Percentiles rank a stretch among this genome's conserved stretches.
phyloP scores from a whole-genome alignment of 2,797 vertebrate species.

The Selene dorsalis region DNA sequence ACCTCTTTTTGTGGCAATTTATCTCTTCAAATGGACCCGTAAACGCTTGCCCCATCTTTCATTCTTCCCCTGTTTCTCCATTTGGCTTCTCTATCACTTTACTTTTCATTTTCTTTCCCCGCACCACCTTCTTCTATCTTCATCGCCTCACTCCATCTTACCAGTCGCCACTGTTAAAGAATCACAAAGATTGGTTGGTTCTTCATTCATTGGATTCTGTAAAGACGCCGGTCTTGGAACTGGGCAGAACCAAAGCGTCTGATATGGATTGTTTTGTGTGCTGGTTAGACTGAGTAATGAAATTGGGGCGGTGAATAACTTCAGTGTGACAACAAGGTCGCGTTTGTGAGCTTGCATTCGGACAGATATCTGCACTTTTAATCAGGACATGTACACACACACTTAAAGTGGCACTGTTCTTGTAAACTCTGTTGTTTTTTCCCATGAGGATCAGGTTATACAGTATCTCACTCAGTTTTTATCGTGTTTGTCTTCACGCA shows the following conservation, averaged over 20 bases:
- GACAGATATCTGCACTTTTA: background rate
- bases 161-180: slow-evolving; percentile 25
- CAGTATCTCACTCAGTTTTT: background rate
- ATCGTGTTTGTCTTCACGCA: background rate
- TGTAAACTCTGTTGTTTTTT: background rate
- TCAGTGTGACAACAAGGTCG: background rate
- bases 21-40: slow-evolving; percentile 47
- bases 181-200: slow-evolving; percentile 31
- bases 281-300: background rate
- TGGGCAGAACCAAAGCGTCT: background rate
- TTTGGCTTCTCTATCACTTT: slow-evolving; percentile 61
- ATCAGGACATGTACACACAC: background rate
- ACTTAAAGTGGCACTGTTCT: background rate
- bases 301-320: background rate
- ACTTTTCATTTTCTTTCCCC: slow-evolving; percentile 60
- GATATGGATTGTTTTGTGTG: background rate
- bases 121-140: slow-evolving; percentile 14
- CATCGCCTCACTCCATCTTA: slow-evolving; percentile 39
- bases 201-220: slow-evolving; percentile 27
- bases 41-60: slow-evolving; percentile 61
- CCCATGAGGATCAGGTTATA: background rate
- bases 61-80: slow-evolving; percentile 59
- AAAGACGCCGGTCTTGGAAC: background rate
- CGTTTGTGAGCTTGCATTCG: background rate
- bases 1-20: slow-evolving; percentile 62